Conservation (phyloP, 2,797 vertebrate genomes). For the Acridotheres tristis region DNA sequence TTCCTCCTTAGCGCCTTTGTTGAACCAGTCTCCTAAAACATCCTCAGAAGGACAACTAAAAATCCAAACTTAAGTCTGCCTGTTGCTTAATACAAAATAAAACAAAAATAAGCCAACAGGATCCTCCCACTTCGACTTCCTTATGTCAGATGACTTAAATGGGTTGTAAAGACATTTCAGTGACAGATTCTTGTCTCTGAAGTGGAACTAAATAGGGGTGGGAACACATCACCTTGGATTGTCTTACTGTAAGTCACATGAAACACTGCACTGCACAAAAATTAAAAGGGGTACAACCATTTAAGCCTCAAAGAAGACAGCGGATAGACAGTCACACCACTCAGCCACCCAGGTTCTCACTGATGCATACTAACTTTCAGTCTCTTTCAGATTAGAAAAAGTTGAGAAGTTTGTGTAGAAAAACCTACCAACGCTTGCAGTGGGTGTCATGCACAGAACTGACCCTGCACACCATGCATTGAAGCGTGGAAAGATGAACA, state of each 20-base stretch:
- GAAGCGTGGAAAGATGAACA: conserved; percentile 83
- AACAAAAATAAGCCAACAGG: not conserved
- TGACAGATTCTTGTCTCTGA: not conserved
- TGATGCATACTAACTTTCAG: conserved; percentile 58
- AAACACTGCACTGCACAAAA: conserved; percentile 42
- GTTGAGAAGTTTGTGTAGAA: conserved; percentile 76
- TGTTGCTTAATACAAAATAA: not conserved
- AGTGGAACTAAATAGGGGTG: not conserved
- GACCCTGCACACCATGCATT: conserved; percentile 86
- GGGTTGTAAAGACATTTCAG: conserved; percentile 20
- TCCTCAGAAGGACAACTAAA: not conserved
- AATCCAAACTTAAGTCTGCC: not conserved
- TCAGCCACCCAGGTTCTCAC: conserved; percentile 62
- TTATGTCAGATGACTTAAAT: conserved; percentile 13
- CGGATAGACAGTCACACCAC: conserved; percentile 52
- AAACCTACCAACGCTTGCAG: conserved; percentile 85
- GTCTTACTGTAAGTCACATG: conserved; percentile 23
- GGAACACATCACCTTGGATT: conserved; percentile 32
- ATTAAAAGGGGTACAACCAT: conserved; percentile 49
- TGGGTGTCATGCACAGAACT: conserved; percentile 83
- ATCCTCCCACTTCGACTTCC: not conserved
- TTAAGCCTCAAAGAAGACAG: conserved; percentile 52
- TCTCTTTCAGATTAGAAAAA: conserved; percentile 72
- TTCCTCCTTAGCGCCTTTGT: not conserved
- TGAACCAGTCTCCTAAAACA: not conserved